phyloP scores from a whole-genome alignment of 2,888 invertebrate genomes.

The Adelphocoris suturalis region DNA sequence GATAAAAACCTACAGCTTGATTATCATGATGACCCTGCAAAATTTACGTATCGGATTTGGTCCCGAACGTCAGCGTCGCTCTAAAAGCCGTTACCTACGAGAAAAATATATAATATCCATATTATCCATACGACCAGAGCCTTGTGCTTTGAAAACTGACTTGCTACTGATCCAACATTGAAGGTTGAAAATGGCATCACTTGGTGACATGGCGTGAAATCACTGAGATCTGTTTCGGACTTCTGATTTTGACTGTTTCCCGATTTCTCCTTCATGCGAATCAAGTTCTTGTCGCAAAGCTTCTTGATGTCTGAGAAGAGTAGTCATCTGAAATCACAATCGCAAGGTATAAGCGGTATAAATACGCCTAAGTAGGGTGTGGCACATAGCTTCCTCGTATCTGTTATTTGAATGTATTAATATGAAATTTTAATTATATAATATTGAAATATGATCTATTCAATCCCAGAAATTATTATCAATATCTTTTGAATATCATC shows the following conservation, averaged over 20 bases:
- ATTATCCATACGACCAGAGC: background rate
- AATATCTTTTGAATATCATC: too few relatives aligned
- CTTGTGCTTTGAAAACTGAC: background rate
- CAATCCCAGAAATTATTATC: too few relatives aligned
- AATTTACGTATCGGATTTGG: slow-evolving; percentile 9
- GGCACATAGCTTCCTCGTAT: too few relatives aligned
- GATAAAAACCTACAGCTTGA: slow-evolving; percentile 29
- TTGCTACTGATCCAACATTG: background rate
- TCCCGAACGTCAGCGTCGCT: background rate
- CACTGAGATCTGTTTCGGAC: background rate
- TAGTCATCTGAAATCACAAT: slow-evolving; percentile 75
- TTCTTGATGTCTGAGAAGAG: slow-evolving; percentile 76
- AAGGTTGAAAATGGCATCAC: background rate
- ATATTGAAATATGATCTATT: too few relatives aligned
- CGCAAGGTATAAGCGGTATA: too few relatives aligned
- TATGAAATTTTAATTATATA: too few relatives aligned
- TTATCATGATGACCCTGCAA: slow-evolving; percentile 15
- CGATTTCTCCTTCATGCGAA: slow-evolving; percentile 52
- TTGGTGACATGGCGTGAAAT: background rate
- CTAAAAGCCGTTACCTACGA: background rate
- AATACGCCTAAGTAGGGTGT: too few relatives aligned
- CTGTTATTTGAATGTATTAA: too few relatives aligned
- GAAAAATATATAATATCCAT: background rate
- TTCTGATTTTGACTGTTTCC: background rate
- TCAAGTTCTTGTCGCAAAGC: slow-evolving; percentile 75